These are phyloP conservation scores for Oenanthe oenanthe DNA, from an alignment of 2,113 vertebrate species.

Conservation along the genomic window DNA sequence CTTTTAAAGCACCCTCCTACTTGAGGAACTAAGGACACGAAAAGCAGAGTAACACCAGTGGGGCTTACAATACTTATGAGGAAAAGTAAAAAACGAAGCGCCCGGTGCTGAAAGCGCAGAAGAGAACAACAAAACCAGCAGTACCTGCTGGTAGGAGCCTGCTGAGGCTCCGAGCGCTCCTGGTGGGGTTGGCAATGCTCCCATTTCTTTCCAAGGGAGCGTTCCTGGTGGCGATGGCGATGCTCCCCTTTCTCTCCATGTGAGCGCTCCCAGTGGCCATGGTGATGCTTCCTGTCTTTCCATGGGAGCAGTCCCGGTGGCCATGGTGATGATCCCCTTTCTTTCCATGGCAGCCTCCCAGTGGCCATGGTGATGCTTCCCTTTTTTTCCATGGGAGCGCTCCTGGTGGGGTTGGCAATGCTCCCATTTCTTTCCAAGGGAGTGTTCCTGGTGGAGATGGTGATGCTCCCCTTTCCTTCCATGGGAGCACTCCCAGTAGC, in stretches of 20 bases:
- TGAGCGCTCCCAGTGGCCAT: no score
- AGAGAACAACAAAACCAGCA: fast-evolving
- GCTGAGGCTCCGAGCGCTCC: background rate
- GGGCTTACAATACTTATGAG: background rate
- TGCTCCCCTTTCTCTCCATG: background rate
- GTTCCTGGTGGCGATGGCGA: fast-evolving
- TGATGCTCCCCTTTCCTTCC: no score
- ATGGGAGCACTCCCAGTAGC: no score
- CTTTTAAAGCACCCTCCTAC: background rate
- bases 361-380: fast-evolving
- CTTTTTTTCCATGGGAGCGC: fast-evolving
- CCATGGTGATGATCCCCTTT: no score
- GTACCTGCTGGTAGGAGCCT: no score
- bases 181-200: fast-evolving
- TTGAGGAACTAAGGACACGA: background rate
- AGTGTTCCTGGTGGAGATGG: no score
- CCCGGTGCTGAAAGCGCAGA: fast-evolving
- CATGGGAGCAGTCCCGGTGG: no score
- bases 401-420: fast-evolving
- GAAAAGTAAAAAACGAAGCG: background rate
- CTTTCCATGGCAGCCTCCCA: no score
- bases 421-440: no score
- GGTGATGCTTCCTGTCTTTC: no score
- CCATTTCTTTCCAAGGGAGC: background rate
- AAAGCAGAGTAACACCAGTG: background rate